Base-by-base conservation (phyloP, 2,797 vertebrate species). In the Sebastes steindachneri region DNA sequence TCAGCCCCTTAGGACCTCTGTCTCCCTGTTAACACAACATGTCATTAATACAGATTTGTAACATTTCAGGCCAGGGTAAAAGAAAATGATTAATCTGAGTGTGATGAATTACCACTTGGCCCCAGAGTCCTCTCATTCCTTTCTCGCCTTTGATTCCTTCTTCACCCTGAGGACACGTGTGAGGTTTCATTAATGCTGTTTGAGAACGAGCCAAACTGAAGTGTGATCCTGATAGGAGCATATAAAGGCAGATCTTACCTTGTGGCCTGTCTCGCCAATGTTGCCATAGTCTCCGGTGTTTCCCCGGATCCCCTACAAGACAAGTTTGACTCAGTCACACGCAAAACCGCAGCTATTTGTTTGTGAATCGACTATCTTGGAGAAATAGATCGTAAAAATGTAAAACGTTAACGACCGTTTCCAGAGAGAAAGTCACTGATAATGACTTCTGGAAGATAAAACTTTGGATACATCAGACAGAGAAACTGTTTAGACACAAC, bases 1-100 rank as follows among this genome's bases (percentile, higher is more conserved):
- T 96, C 57, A 96, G 88, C 7, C 96, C 96, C 85, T 95, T 94
- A 9, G 92, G 85, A 77, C 96, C 96, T 90, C 95, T 92, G 64
- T 94, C 91, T 35, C 91, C 92, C 95, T 97, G 89, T 84, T 59
- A 81, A 86, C 69, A 92, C 71, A 89, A 63, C 63, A 83, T 66
- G 41, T 87, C 54, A 82, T 87, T 84, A 82, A 82, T 82, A 65
- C 48, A 55, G 26, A 87, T 51, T 19, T 62, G 9, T 35, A 58
- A 63, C 29, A 26, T 82, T 11, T 73, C 48, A 79, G 7, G 6
- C 6, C 41, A 45, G 41, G 15, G 15, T 45, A 9, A 68, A 85
- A 84, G 41, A 70, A 70, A 63, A 62, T 25, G 3, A 71, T 66
- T 4, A 66, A 69, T 75, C 9, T 55, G 58, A 76, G 71, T 15